Percentiles rank a stretch among this genome's conserved stretches.
phyloP scores from a whole-genome alignment of 2,888 invertebrate species.

The Lamellibrachia columna region DNA sequence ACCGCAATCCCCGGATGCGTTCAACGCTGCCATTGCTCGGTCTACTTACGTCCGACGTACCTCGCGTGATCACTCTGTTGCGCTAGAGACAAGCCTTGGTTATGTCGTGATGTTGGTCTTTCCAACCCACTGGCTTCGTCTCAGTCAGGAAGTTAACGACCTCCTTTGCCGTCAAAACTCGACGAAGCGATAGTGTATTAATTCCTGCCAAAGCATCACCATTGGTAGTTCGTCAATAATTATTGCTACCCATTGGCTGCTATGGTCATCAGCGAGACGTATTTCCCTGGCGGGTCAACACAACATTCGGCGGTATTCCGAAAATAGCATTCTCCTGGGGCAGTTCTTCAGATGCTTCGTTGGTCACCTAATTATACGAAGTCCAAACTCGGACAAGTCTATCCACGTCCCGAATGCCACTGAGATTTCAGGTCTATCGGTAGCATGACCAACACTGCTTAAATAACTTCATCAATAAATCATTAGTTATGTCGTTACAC shows the following conservation, averaged over 20 bases:
- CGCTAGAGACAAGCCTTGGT: background rate
- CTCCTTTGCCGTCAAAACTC: background rate
- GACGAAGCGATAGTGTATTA: background rate
- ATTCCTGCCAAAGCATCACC: background rate
- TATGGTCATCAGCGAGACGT: background rate
- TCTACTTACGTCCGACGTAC: background rate
- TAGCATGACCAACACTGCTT: no score
- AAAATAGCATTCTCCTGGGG: background rate
- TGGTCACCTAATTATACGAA: background rate
- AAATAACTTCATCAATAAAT: no score
- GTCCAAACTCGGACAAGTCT: background rate
- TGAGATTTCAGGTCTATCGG: background rate
- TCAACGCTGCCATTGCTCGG: background rate
- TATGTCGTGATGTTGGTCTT: background rate
- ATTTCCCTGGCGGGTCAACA: background rate
- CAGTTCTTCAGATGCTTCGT: background rate
- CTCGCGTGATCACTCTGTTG: background rate
- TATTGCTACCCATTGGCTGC: background rate
- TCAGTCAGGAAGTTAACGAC: background rate
- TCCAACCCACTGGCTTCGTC: background rate
- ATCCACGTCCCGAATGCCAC: background rate
- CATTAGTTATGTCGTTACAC: no score
- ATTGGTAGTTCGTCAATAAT: background rate
- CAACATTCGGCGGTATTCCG: background rate
- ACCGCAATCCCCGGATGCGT: background rate